Base-by-base conservation (phyloP, 2,797 vertebrate species). In the Siniperca scherzeri region DNA sequence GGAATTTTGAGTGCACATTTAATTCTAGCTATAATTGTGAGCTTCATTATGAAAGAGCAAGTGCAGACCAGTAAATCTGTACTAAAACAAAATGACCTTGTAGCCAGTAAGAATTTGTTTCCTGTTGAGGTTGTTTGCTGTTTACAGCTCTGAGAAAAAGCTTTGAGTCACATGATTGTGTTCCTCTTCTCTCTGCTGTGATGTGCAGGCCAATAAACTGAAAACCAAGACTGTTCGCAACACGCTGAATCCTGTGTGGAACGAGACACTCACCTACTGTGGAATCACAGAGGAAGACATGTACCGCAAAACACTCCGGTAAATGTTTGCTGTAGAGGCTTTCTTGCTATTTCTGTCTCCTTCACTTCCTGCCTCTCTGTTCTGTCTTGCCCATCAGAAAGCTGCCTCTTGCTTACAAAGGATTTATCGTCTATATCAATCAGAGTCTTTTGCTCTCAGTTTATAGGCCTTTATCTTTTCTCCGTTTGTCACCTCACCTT, bases 151-250 rank as follows among this genome's bases (percentile, higher is more conserved):
- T 67, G 46, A 72, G 48, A 60, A 36, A 46, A 70, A 48, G 11
- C 53, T 74, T 40, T 9, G 36, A 62, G 52, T 33, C 22, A n/a
- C 25, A 21, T 70, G 19, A 36, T 62, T 46, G 59, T 74, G 78
- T 75, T 71, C 50, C 36, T 62, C 27, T 70, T 55, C 38, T 78
- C 27, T 73, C 50, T 61, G 66, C 70, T 78, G 65, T 75, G 42
- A 69, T 64, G 53, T 53, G 65, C 84, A 98, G 97, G 97, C 97
- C 70, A 98, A 98, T 89, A 98, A 98, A 90, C 93, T 98, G 92
- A 98, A 98, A 94, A 98, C 97, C 2, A 97, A 97, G 93, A 97
- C 95, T 0, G 97, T 97, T 72, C 95, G 97, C 74, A 98, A 98
- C 93, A 97, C 97, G 0, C 92, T 98, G 91, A 97, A 98, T 87